Evolutionary conservation across 2,113 vertebrate genomes (phyloP), one percentile per base, ranked within the genome.

Genomic region (Xyliphius kryptos): DNA sequence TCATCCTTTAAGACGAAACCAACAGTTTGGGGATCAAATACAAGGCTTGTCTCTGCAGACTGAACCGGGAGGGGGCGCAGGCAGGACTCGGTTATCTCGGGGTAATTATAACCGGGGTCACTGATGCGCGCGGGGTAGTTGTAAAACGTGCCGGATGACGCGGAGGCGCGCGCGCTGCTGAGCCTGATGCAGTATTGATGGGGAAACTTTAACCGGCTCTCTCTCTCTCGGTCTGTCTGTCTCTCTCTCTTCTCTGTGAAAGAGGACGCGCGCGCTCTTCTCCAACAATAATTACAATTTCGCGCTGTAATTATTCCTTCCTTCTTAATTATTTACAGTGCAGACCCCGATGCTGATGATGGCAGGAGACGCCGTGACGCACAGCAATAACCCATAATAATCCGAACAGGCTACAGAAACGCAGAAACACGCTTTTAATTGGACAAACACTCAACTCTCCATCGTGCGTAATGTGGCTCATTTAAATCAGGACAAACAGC

Each of bases 271-370:
- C 77, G 32, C 60, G 76, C 63, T 71, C 77, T 79, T 76, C 73
- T 77, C 78, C 83, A 66, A 71, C 88, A 82, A 78, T 80, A 91
- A 93, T 91, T 88, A 92, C 90, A 91, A 88, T 86, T 86, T 83
- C 86, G 77, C 83, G 87, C 87, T 88, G 89, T 93, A 93, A 96
- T 94, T 95, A 94, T 91, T 89, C 86, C 78, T 84, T 79, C 85
- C 80, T 73, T 89, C 79, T 92, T 84, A 91, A 94, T 95, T 92
- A 97, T 94, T 89, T 78, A 90, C 77, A 81, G 81, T 70, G 80
- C 77, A 63, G 73, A 78, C 81, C 70, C 82, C 80, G 83, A 83
- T 80, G 78, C 78, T 67, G 74, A 78, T 73, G 74, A 82, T 83
- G 73, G 69, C 51, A 58, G 73, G 83, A 87, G 85, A 85, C 81